Conservation (phyloP, 2,888 invertebrate genomes). For the Petrophora chlorosata region DNA sequence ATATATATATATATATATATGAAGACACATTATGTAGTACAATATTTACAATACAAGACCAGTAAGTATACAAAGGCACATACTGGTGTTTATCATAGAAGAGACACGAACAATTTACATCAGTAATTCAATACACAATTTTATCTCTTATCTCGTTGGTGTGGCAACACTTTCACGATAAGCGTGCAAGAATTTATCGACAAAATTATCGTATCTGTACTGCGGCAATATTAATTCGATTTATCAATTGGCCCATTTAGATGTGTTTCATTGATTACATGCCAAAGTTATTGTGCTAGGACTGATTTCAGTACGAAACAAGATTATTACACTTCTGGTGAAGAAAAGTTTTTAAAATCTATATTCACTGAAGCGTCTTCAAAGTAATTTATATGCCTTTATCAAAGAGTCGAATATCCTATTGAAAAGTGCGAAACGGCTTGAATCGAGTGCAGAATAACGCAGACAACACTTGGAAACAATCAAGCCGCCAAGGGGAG, state of each 20-base stretch:
- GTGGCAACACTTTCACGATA: constrained; percentile 30
- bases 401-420: constrained; percentile 23
- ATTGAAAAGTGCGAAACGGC: constrained; percentile 31
- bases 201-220: constrained; percentile 30
- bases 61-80: too few relatives aligned
- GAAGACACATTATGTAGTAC: too few relatives aligned
- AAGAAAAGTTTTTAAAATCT: not conserved
- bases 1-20: too few relatives aligned
- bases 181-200: constrained; percentile 29
- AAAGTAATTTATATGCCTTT: constrained; percentile 23
- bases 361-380: constrained; percentile 14
- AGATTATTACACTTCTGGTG: not conserved
- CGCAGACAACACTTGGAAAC: constrained; percentile 44
- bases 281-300: not conserved
- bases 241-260: constrained; percentile 30
- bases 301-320: not conserved
- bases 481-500: constrained; percentile 42
- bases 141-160: constrained; percentile 22
- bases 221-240: constrained; percentile 32
- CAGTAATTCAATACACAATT: constrained; percentile 22
- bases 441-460: constrained; percentile 35
- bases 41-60: too few relatives aligned
- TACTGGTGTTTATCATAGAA: too few relatives aligned
- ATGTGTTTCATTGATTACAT: constrained; percentile 18
- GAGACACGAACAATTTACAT: not conserved